Evolutionary conservation across 2,797 vertebrate genomes (phyloP), one percentile per base, ranked within the genome.

Genomic region (Allochrocebus solatus): DNA sequence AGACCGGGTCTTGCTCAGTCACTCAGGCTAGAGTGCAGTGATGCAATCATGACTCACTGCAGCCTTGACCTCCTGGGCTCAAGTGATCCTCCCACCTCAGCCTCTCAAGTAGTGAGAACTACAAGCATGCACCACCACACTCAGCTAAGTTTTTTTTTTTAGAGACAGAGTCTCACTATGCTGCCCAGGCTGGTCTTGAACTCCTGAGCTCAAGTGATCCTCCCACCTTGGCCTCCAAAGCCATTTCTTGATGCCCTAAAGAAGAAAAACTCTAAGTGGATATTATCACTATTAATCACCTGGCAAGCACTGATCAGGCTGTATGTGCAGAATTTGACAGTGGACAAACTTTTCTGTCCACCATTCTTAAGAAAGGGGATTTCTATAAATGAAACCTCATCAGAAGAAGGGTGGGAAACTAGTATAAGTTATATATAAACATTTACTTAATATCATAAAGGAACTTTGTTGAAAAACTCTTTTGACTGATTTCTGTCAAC

Each of bases 331-430:
- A 94, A 70, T 87, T 3, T 83, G 76, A 74, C 43, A 26, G 36
- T 0, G 2, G 61, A 67, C 59, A 87, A 88, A 80, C 33, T 53
- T 84, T 78, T 90, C 80, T 83, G 86, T 70, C 53, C 50, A 92
- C 10, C 61, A 59, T n/a, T 53, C 33, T 50, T 46, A 91, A 76
- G 48, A 89, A 91, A 11, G 17, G 57, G 67, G 36, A 81, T 74
- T 46, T 91, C 82, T 72, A 93, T 59, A 46, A 91, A 91, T 53
- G 41, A 81, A 91, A 89, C 28, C 81, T 81, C 83, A 91, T 36
- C 36, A 76, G 43, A 92, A 92, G 53, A 72, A 74, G 83, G 82
- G 26, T 85, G 22, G 53, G 80, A 94, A 95, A 78, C 48, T 78
- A 87, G 41, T 57, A 12, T 55, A 81, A 36, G 33, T 61, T 70